A percentile compares a stretch with the other conserved stretches of the same genome.
Evolutionary conservation across 2,888 invertebrate genomes (phyloP).

Genomic region (Cephalotes varians): DNA sequence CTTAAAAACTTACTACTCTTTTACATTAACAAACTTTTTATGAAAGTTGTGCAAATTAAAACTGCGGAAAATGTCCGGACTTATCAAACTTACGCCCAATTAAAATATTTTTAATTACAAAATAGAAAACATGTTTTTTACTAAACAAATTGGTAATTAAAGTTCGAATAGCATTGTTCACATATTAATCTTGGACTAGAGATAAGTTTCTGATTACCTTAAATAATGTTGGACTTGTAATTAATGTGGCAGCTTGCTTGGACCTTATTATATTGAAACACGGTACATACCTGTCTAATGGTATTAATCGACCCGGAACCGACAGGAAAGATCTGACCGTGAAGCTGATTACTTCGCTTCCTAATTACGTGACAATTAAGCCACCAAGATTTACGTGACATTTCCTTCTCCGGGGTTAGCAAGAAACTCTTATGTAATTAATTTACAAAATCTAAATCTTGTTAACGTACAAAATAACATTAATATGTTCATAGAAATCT

Average conservation of each 20-base stretch:
- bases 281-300: conserved; percentile 4
- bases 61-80: background rate
- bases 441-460: background rate
- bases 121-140: background rate
- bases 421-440: background rate
- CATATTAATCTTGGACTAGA: background rate
- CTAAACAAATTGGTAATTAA: conserved; percentile 1
- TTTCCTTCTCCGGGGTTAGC: background rate
- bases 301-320: background rate
- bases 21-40: conserved; percentile 23
- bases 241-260: conserved; percentile 4
- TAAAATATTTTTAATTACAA: background rate
- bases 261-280: conserved; percentile 9
- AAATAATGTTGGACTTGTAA: conserved; percentile 2
- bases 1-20: conserved; percentile 23
- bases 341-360: conserved; percentile 3
- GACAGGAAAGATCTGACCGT: conserved; percentile 6
- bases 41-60: background rate
- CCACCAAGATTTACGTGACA: background rate
- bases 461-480: background rate
- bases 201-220: conserved; percentile 13
- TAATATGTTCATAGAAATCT: background rate
- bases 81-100: background rate
- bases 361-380: conserved; percentile 37
- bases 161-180: background rate